These are phyloP conservation scores for Eriocheir sinensis DNA, from an alignment of 1,140 invertebrate genomes.

Conservation along the genomic window DNA sequence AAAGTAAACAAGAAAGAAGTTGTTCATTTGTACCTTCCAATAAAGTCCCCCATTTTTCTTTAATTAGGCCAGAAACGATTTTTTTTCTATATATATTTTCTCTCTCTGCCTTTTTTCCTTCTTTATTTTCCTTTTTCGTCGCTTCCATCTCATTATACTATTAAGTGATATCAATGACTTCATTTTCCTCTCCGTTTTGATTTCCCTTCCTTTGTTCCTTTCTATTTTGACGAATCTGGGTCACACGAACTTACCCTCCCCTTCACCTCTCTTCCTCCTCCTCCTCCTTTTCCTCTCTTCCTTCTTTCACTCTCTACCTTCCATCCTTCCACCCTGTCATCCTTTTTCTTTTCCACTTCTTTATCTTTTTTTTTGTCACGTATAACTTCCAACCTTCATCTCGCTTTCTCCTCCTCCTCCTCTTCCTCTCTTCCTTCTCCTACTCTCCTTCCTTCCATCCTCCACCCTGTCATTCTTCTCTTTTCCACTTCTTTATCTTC, in stretches of 20 bases:
- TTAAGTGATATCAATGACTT: too few relatives aligned
- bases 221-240: too few relatives aligned
- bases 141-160: too few relatives aligned
- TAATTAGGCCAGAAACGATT: not conserved
- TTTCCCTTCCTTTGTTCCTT: too few relatives aligned
- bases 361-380: not conserved
- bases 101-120: too few relatives aligned
- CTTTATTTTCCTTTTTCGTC: too few relatives aligned
- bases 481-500: not conserved
- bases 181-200: too few relatives aligned
- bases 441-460: not conserved
- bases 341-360: conserved; percentile 8
- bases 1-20: not conserved
- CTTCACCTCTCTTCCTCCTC: not conserved
- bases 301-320: not conserved
- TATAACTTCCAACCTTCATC: not conserved
- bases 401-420: not conserved
- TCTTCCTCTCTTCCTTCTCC: too few relatives aligned
- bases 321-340: not conserved
- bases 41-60: too few relatives aligned
- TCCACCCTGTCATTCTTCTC: not conserved
- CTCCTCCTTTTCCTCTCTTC: not conserved
- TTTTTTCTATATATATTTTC: not conserved
- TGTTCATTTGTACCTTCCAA: too few relatives aligned
- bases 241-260: too few relatives aligned